Evolutionary conservation across 2,888 invertebrate genomes (phyloP), one percentile per base, ranked within the genome.

Genomic region (Nephrocerus scutellatus): DNA sequence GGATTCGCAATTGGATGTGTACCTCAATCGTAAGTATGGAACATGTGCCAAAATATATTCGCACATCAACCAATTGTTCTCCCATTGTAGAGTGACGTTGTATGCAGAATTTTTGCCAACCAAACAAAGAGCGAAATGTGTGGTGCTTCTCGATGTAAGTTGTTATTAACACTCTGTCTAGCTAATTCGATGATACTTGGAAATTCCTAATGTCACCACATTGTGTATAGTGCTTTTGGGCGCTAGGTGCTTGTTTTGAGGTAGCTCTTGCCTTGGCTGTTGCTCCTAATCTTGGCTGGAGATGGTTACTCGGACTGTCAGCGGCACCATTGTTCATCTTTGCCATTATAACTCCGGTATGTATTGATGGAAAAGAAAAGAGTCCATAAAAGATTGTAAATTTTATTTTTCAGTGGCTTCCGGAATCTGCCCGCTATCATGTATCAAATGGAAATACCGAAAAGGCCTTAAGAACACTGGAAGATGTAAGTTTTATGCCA

Each of bases 1-100:
- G 95, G 96, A 29, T 92, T 96, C 71, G 91, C 93, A 14, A 91
- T 95, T 57, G 95, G 95, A 51, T 93, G 95, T 63, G 90, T 92
- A 23, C 93, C 95, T 36, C 95, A 96, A 70, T 91, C 93, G 92
- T 92, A 75, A 83, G 88, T 80, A 39, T 43, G 45, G 4, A 4
- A 7, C 7, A 21, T 9, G 0, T 13, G 2, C 6, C 3, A 3
- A 41, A 43, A 43, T 7, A 40, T 22, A 39, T 41, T 41, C 40
- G 38, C 39, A 23, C 33, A 25, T 35, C 6, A 29, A 12, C 6
- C 13, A 16, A 6, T 5, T 18, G n/a, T 9, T 32, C n/a, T n/a
- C n/a, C n/a, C n/a, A n/a, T 69, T 70, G 28, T 74, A 92, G 91
- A 38, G 93, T 95, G 2, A 95, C 93, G 20, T 71, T 96, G 49